Percentiles rank a stretch among this genome's conserved stretches.
These are phyloP conservation scores for Poeciliopsis turneri DNA, from an alignment of 2,797 vertebrate genomes.

Conservation along the genomic window DNA sequence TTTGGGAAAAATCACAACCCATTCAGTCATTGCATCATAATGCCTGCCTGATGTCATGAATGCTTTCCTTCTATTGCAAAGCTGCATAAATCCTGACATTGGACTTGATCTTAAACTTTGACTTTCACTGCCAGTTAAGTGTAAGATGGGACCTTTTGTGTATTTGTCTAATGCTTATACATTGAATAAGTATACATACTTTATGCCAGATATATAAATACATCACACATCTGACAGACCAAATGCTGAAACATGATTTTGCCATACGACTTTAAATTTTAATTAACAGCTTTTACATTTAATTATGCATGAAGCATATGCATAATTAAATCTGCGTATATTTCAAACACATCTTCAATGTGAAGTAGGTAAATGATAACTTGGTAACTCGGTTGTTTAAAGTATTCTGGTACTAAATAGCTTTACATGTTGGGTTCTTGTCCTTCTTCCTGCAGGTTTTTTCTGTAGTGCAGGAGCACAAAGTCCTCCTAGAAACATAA, in stretches of 20 bases:
- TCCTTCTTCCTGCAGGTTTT: not conserved
- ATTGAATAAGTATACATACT: not conserved
- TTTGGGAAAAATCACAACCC: not conserved
- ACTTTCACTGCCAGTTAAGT: not conserved
- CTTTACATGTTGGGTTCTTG: not conserved
- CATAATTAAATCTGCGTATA: not conserved
- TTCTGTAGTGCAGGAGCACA: not conserved
- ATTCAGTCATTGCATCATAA: not conserved
- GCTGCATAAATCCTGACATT: not conserved
- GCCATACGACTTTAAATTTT: not conserved
- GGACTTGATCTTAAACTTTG: not conserved
- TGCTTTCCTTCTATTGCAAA: not conserved
- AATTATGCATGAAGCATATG: not conserved
- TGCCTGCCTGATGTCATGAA: not conserved
- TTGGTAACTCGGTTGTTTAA: not conserved
- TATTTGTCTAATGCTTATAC: not conserved
- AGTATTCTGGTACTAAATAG: not conserved
- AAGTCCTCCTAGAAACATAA: not conserved
- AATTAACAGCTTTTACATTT: not conserved
- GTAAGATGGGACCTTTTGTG: not conserved
- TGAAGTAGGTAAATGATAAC: not conserved
- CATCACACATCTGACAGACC: not conserved
- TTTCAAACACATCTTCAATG: too few relatives aligned
- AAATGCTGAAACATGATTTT: not conserved
- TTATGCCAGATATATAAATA: not conserved